Conservation (phyloP, 2,797 vertebrate genomes). For the Protosalanx chinensis region DNA sequence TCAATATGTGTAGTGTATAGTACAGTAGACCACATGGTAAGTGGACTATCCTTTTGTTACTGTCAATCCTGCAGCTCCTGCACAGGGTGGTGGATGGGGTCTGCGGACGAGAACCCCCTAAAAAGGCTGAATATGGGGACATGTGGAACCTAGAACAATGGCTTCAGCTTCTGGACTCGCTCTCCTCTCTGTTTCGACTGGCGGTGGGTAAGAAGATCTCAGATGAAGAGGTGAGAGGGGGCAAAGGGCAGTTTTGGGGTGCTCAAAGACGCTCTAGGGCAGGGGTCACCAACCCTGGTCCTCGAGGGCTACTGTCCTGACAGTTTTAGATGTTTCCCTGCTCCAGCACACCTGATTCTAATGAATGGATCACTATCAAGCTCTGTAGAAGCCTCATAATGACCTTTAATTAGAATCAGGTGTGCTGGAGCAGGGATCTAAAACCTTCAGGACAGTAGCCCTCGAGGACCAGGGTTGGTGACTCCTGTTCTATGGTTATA, state of each 20-base stretch:
- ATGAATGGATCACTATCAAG: too few relatives aligned
- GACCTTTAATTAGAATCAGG: too few relatives aligned
- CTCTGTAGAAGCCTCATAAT: too few relatives aligned
- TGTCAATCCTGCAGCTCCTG: conserved; percentile 71
- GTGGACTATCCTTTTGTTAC: background rate
- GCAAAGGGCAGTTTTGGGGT: background rate
- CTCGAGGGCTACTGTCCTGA: too few relatives aligned
- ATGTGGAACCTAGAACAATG: conserved; percentile 82
- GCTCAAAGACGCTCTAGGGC: too few relatives aligned
- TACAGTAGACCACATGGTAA: background rate
- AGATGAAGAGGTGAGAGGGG: conserved; percentile 78
- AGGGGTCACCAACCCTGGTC: too few relatives aligned
- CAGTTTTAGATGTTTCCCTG: too few relatives aligned
- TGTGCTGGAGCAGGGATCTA: too few relatives aligned
- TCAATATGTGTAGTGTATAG: background rate
- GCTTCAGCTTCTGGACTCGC: conserved; percentile 73
- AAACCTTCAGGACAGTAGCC: too few relatives aligned
- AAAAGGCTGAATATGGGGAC: conserved; percentile 72
- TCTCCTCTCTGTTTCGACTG: conserved; percentile 67
- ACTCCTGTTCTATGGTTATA: too few relatives aligned
- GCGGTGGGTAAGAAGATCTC: conserved; percentile 73
- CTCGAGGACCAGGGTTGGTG: too few relatives aligned
- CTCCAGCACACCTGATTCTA: too few relatives aligned
- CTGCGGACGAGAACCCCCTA: conserved; percentile 80
- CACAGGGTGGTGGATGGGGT: conserved; percentile 87